Conservation (phyloP, 2,888 invertebrate species). For the Latrodectus hesperus region DNA sequence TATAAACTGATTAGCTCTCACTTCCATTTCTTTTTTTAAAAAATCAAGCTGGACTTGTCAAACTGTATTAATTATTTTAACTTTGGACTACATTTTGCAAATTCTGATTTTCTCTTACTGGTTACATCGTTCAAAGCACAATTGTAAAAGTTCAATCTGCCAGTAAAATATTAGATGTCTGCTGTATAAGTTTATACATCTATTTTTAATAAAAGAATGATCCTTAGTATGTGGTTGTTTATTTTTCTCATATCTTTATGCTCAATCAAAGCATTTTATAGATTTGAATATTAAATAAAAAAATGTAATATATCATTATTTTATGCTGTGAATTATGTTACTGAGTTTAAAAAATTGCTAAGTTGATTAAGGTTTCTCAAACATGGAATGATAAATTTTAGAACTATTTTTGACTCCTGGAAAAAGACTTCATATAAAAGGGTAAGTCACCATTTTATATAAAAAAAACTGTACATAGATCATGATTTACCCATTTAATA, state of each 20-base stretch:
- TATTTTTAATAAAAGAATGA: constrained; percentile 43
- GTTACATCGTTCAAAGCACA: constrained; percentile 1
- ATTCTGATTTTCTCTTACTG: not conserved
- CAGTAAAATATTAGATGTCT: constrained; percentile 51
- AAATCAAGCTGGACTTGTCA: not conserved
- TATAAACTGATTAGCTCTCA: not conserved
- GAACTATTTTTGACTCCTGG: too few relatives aligned
- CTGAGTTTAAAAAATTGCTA: too few relatives aligned
- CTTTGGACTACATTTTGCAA: not conserved
- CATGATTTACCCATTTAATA: too few relatives aligned
- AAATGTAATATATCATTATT: too few relatives aligned
- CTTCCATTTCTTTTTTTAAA: not conserved
- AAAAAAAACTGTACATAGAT: too few relatives aligned
- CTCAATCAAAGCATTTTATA: too few relatives aligned
- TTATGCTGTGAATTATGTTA: too few relatives aligned
- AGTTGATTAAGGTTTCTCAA: too few relatives aligned
- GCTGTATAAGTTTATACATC: constrained; percentile 55
- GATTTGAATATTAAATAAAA: too few relatives aligned
- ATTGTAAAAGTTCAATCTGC: constrained; percentile 39
- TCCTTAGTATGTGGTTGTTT: constrained; percentile 4
- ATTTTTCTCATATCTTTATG: not conserved
- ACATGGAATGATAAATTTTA: too few relatives aligned
- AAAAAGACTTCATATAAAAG: too few relatives aligned
- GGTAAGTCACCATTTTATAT: too few relatives aligned
- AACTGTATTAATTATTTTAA: not conserved